Conservation (phyloP, 2,888 invertebrate species). For the Oxytorus armatus region DNA sequence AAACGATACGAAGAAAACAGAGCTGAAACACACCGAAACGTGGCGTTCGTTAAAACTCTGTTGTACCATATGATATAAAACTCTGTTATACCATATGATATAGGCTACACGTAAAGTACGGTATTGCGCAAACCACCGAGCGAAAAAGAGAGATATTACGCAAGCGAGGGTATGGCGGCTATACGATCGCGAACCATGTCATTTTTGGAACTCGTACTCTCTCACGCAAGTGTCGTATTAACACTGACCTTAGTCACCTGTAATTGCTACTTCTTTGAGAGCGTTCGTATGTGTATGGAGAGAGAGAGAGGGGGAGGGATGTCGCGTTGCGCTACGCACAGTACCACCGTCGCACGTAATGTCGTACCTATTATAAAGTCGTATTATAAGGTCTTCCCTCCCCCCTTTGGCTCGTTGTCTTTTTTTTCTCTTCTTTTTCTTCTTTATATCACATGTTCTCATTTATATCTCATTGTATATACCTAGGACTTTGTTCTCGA, state of each 20-base stretch:
- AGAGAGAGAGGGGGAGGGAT: too few relatives aligned
- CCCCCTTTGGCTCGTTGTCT: conserved; percentile 43
- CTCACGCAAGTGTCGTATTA: conserved; percentile 83
- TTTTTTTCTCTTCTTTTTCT: conserved; percentile 63
- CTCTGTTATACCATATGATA: not conserved
- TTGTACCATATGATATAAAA: not conserved
- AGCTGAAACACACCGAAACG: conserved; percentile 26
- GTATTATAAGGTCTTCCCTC: conserved; percentile 60
- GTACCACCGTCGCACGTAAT: conserved; percentile 71
- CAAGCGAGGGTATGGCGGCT: conserved; percentile 64
- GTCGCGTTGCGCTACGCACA: conserved; percentile 46
- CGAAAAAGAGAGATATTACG: conserved; percentile 55
- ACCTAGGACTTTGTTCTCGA: conserved; percentile 21
- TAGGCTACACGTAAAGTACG: conserved; percentile 31
- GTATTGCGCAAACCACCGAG: conserved; percentile 38
- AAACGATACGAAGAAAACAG: too few relatives aligned
- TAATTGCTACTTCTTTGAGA: conserved; percentile 80
- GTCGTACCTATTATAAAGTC: conserved; percentile 64
- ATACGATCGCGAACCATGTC: conserved; percentile 79
- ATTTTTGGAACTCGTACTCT: conserved; percentile 83
- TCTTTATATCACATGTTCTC: conserved; percentile 38
- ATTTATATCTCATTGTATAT: conserved; percentile 47
- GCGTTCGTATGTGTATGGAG: conserved; percentile 37
- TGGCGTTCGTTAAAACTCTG: conserved; percentile 11
- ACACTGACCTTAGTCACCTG: conserved; percentile 84